These are phyloP conservation scores for Scaptomyza montana DNA, from an alignment of 1,140 invertebrate genomes.

Conservation along the genomic window DNA sequence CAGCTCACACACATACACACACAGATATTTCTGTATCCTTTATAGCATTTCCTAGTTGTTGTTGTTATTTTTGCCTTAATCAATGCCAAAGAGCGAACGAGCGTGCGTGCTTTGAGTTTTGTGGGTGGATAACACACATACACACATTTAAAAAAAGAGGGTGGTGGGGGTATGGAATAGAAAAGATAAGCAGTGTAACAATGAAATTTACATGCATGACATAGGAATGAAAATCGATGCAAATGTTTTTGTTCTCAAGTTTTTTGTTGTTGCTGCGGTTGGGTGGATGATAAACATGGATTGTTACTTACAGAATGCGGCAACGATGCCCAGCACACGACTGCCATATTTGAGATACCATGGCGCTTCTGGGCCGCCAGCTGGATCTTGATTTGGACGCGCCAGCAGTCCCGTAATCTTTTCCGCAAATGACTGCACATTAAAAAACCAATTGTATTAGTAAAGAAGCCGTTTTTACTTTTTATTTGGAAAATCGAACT, in stretches of 20 bases:
- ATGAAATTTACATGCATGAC: conserved; percentile 51
- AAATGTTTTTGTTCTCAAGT: conserved; percentile 22
- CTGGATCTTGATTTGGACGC: conserved; percentile 87
- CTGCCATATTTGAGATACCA: conserved; percentile 95
- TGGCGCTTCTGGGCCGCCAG: conserved; percentile 91
- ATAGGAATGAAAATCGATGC: conserved; percentile 70
- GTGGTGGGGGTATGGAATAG: conserved; percentile 18
- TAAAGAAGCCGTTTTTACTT: background rate
- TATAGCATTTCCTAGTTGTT: conserved; percentile 37
- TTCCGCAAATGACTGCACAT: conserved; percentile 88
- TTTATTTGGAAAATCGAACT: conserved; percentile 62
- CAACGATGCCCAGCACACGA: conserved; percentile 92
- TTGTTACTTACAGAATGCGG: conserved; percentile 89
- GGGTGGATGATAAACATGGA: conserved; percentile 6
- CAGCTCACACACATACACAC: conserved; percentile 8
- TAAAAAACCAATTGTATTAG: conserved; percentile 18
- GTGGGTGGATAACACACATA: conserved; percentile 37
- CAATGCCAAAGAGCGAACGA: conserved; percentile 65
- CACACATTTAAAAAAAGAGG: conserved; percentile 10
- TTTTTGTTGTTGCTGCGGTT: background rate
- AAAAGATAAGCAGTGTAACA: conserved; percentile 52
- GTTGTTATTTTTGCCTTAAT: conserved; percentile 60
- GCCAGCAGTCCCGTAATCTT: conserved; percentile 91
- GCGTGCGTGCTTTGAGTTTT: conserved; percentile 55
- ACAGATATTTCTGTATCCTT: conserved; percentile 75